Percentiles rank a stretch among this genome's conserved stretches.
Evolutionary conservation across 2,888 invertebrate species (phyloP).

Genomic region (Ennomos erosarius): DNA sequence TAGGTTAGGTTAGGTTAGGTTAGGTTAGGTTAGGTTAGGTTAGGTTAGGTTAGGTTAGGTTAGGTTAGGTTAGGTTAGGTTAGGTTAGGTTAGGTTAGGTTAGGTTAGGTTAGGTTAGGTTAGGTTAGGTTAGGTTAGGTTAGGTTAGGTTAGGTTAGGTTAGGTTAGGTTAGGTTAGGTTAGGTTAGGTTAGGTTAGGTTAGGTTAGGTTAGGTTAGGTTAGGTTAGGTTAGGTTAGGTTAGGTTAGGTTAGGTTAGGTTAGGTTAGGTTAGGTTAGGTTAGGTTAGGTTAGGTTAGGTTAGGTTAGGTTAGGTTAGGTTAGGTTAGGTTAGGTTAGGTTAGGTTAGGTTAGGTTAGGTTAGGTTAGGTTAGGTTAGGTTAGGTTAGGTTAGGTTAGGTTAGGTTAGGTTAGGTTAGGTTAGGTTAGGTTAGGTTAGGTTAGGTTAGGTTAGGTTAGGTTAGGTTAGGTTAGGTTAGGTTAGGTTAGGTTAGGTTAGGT

Average conservation of each 20-base stretch:
- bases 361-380: conserved; percentile 21
- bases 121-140: conserved; percentile 23
- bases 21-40: conserved; percentile 28
- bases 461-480: conserved; percentile 23
- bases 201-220: conserved; percentile 9
- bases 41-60: conserved; percentile 29
- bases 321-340: conserved; percentile 26
- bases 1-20: conserved; percentile 30
- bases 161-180: conserved; percentile 12
- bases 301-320: conserved; percentile 9
- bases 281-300: conserved; percentile 1
- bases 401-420: conserved; percentile 24
- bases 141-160: conserved; percentile 21
- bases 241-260: conserved; percentile 15
- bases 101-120: conserved; percentile 28
- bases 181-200: conserved; percentile 5
- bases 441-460: conserved; percentile 22
- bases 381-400: conserved; percentile 16
- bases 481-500: conserved; percentile 24
- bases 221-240: conserved; percentile 24
- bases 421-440: conserved; percentile 23
- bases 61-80: conserved; percentile 31
- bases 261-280: conserved; percentile 10
- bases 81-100: conserved; percentile 29
- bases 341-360: conserved; percentile 26